A percentile compares a stretch with the other conserved stretches of the same genome.
phyloP scores from a whole-genome alignment of 2,888 invertebrate species.

The Dendrolimus pini region DNA sequence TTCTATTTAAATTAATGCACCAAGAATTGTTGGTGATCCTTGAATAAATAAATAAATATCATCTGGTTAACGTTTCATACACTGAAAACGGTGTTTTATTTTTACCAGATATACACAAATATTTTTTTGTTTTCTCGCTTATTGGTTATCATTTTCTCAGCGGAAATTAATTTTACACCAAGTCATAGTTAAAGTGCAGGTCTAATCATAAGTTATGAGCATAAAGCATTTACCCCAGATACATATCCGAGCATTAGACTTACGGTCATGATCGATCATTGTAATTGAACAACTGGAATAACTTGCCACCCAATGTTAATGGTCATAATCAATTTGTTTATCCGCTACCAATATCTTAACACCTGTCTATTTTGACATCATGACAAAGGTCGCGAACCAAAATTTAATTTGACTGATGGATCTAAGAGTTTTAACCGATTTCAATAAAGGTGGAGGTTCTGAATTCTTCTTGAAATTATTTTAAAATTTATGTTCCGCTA shows the following conservation, averaged over 20 bases:
- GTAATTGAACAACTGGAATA: constrained; percentile 23
- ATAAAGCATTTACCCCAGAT: constrained; percentile 24
- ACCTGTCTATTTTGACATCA: constrained; percentile 18
- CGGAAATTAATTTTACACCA: too few species aligned
- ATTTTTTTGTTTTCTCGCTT: too few species aligned
- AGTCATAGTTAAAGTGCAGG: not conserved
- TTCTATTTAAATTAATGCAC: too few species aligned
- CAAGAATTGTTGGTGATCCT: too few species aligned
- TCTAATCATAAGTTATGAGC: constrained; percentile 9
- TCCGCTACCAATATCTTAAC: constrained; percentile 25
- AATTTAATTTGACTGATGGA: not conserved
- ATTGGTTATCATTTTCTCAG: too few species aligned
- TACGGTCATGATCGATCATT: constrained; percentile 28
- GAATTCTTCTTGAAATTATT: too few species aligned
- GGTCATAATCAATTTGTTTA: constrained; percentile 31
- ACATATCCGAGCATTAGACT: constrained; percentile 20
- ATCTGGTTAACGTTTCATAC: too few species aligned
- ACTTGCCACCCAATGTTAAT: constrained; percentile 17
- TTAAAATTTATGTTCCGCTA: too few species aligned
- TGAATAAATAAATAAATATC: too few species aligned
- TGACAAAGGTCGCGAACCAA: constrained; percentile 5
- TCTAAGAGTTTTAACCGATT: not conserved
- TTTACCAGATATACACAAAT: too few species aligned
- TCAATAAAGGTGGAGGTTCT: too few species aligned
- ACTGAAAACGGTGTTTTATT: too few species aligned